These are phyloP conservation scores for Nansenia antarctica DNA, from an alignment of 2,113 vertebrate genomes.

Conservation along the genomic window DNA sequence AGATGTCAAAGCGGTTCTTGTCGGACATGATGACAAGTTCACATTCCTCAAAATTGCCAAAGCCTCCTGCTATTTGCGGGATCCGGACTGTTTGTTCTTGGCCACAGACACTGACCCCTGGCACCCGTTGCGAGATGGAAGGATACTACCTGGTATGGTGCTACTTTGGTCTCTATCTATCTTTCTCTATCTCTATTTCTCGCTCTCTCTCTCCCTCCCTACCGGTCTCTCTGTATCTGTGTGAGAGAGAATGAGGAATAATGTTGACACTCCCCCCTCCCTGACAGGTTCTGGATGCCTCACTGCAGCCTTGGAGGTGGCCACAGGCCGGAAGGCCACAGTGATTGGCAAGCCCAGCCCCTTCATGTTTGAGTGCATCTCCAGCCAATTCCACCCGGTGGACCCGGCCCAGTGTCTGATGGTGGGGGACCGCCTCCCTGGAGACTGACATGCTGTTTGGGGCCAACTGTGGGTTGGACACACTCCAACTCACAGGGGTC, in stretches of 20 bases:
- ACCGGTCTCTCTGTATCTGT: too few species aligned
- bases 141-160: slow-evolving; percentile 84
- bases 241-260: background rate
- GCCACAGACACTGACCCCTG: slow-evolving; percentile 91
- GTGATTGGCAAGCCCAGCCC: slow-evolving; percentile 91
- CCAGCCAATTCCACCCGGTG: slow-evolving; percentile 79
- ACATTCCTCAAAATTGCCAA: slow-evolving; percentile 87
- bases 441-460: slow-evolving; percentile 93
- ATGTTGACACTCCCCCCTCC: background rate
- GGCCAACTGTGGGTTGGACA: slow-evolving; percentile 89
- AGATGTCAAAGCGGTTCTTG: slow-evolving; percentile 86
- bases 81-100: slow-evolving; percentile 87
- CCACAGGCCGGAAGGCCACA: slow-evolving; percentile 84
- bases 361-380: slow-evolving; percentile 94
- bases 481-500: slow-evolving; percentile 89
- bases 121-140: slow-evolving; percentile 86
- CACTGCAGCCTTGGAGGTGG: slow-evolving; percentile 84
- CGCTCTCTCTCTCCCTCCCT: background rate
- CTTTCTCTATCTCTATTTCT: background rate
- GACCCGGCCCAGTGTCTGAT: slow-evolving; percentile 86
- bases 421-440: slow-evolving; percentile 91
- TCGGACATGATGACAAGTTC: slow-evolving; percentile 88
- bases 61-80: slow-evolving; percentile 85
- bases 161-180: too few species aligned
- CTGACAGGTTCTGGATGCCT: slow-evolving; percentile 85